These are phyloP conservation scores for Acyrthosiphon pisum DNA, from an alignment of 1,140 invertebrate species.

Conservation along the genomic window DNA sequence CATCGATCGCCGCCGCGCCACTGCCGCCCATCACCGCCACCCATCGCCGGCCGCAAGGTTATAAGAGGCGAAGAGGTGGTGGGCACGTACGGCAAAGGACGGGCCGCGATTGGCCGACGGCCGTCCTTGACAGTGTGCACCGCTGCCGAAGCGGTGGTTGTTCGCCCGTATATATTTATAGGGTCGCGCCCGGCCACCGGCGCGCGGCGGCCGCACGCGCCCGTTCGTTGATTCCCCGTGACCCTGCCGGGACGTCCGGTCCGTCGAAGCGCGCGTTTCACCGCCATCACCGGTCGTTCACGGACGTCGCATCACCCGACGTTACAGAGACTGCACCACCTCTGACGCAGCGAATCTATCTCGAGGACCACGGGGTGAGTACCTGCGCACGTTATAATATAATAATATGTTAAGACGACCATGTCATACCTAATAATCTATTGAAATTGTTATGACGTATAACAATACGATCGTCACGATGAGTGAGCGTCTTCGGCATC, in stretches of 20 bases:
- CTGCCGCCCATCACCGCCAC: not conserved
- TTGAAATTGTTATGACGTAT: no score
- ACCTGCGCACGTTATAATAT: not conserved
- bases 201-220: not conserved
- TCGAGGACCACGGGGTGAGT: not conserved
- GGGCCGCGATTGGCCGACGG: conserved; percentile 1
- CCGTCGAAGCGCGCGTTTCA: not conserved
- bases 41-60: conserved; percentile 40
- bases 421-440: no score
- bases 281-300: not conserved
- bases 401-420: not conserved
- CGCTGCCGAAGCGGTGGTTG: not conserved
- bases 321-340: not conserved
- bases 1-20: conserved; percentile 28
- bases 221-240: not conserved
- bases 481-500: not conserved
- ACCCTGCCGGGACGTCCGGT: conserved; percentile 10
- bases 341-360: not conserved
- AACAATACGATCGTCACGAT: not conserved
- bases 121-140: conserved; percentile 51
- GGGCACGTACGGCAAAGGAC: not conserved
- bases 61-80: not conserved
- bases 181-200: conserved; percentile 38
- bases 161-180: not conserved
- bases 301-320: not conserved